Base-by-base conservation (phyloP, 2,888 invertebrate genomes). In the Lasioglossum vierecki region DNA sequence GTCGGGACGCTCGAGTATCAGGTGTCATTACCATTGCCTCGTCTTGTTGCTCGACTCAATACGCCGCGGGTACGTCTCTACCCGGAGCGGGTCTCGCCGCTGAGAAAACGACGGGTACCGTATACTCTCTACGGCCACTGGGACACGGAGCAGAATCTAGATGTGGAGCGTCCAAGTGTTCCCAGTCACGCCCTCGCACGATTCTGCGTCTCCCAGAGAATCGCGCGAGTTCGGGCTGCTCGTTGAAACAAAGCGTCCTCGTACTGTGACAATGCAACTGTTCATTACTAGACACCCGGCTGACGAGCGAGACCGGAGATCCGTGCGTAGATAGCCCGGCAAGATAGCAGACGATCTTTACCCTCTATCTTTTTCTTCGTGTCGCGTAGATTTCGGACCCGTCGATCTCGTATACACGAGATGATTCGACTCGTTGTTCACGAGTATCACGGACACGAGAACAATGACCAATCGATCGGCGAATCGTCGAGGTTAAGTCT, bases 1-100 rank as follows among this genome's bases (percentile, higher is more conserved):
- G 86, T 91, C 87, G 88, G 85, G 89, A 89, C 89, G 88, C 84
- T 90, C 87, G 89, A 90, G 93, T 93, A 93, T 94, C 93, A 94
- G 93, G 93, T 94, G 93, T 94, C 93, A 91, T 93, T 93, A 92
- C 88, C 89, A 90, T 91, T 92, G 91, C 90, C 90, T 83, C 79
- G 89, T 78, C 84, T 82, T 49, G 82, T 73, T 77, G 63, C 66
- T 63, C 68, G 74, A 68, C 77, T 79, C 49, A 60, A 66, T 72
- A 75, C 88, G 87, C 89, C 81, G 30, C 90, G 71, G 85, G 89
- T 88, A 89, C 84, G 90, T 84, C 83, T 83, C 84, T 86, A 80
- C 79, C 63, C 74, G 85, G 35, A 85, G 79, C 85, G 77, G 84
- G 87, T 85, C 89, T 83, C 80, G 80, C 79, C 82, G 85, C 82